Evolutionary conservation across 2,888 invertebrate genomes (phyloP).

Genomic region (Lacanobia wlatinum): DNA sequence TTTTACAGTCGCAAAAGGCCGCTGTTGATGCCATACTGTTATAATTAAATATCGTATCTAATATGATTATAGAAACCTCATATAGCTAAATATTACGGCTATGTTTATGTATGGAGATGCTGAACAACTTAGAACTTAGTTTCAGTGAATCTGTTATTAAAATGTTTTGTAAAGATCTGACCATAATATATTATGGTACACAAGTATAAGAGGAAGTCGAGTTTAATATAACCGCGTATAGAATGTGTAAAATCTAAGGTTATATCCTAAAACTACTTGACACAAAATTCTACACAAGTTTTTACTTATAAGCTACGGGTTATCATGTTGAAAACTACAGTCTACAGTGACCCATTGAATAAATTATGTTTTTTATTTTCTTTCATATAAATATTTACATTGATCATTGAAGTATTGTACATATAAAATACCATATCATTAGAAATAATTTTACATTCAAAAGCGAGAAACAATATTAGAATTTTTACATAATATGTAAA

Average conservation of each 20-base stretch:
- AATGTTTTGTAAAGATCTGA: constrained; percentile 14
- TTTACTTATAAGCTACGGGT: constrained; percentile 26
- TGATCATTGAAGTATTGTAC: constrained; percentile 33
- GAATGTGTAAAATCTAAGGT: constrained; percentile 24
- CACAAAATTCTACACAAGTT: constrained; percentile 44
- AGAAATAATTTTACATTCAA: constrained; percentile 31
- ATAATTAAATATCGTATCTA: constrained; percentile 39
- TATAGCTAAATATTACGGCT: constrained; percentile 26
- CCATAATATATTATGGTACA: constrained; percentile 2
- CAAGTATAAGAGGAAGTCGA: neutral
- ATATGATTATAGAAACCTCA: constrained; percentile 28
- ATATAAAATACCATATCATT: constrained; percentile 26
- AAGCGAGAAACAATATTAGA: constrained; percentile 39
- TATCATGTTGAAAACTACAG: constrained; percentile 16
- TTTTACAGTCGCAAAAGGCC: constrained; percentile 57
- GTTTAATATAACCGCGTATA: constrained; percentile 10
- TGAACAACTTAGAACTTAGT: constrained; percentile 17
- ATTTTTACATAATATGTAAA: constrained; percentile 18
- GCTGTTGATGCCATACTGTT: constrained; percentile 56
- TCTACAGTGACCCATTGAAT: constrained; percentile 47
- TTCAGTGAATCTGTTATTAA: constrained; percentile 5
- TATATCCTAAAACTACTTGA: constrained; percentile 31
- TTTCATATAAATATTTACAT: constrained; percentile 58
- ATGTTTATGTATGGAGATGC: constrained; percentile 3
- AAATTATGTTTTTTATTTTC: constrained; percentile 45